These are phyloP conservation scores for Pelecanoides urinatrix DNA, from an alignment of 2,113 vertebrate genomes.

Conservation along the genomic window DNA sequence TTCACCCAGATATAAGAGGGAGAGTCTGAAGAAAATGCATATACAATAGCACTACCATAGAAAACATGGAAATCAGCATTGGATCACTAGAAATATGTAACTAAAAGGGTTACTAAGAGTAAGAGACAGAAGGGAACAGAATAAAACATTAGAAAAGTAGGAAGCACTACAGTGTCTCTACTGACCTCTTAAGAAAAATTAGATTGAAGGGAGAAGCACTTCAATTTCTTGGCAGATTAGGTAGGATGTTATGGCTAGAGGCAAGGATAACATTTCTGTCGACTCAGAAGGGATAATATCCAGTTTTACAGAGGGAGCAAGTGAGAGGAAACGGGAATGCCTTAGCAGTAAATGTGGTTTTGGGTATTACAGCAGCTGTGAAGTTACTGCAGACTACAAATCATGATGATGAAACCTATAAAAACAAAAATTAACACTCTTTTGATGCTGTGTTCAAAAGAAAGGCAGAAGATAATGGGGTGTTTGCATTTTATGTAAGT, in stretches of 20 bases:
- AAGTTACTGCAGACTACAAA: slow-evolving; percentile 67
- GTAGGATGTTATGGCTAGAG: slow-evolving; percentile 67
- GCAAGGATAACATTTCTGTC: slow-evolving; percentile 64
- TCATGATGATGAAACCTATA: slow-evolving; percentile 64
- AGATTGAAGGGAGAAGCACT: slow-evolving; percentile 67
- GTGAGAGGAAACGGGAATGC: slow-evolving; percentile 63
- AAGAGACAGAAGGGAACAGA: slow-evolving; percentile 61
- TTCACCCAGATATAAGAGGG: neutral
- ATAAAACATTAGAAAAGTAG: slow-evolving; percentile 57
- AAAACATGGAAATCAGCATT: slow-evolving; percentile 31
- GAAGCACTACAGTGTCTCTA: slow-evolving; percentile 63
- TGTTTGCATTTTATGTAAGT: neutral
- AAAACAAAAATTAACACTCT: slow-evolving; percentile 59
- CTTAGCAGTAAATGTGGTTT: slow-evolving; percentile 64
- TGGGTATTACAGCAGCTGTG: slow-evolving; percentile 59
- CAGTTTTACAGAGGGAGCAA: slow-evolving; percentile 69
- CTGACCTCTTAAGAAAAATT: slow-evolving; percentile 70
- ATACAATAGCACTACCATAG: slow-evolving; percentile 3
- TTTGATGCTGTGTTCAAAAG: slow-evolving; percentile 45
- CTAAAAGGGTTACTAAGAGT: slow-evolving; percentile 30
- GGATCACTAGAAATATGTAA: slow-evolving; percentile 14
- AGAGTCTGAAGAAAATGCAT: neutral
- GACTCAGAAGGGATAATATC: slow-evolving; percentile 68
- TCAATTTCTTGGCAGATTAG: slow-evolving; percentile 69
- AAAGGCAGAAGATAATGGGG: neutral